Evolutionary conservation across 1,140 invertebrate genomes (phyloP), one percentile per base, ranked within the genome.

Genomic region (Zaprionus capensis): DNA sequence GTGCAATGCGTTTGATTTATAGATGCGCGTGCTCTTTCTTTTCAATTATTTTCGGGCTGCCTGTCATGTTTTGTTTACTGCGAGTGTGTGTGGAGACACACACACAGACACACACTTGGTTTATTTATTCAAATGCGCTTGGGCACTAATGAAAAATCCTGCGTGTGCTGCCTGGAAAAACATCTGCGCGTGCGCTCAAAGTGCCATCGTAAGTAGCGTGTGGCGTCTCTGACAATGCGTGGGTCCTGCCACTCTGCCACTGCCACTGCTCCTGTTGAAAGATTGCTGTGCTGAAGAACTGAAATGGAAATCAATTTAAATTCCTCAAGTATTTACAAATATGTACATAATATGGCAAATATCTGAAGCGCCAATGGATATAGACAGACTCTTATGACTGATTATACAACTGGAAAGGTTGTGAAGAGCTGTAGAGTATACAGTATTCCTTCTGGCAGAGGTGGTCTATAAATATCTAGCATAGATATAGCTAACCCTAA

Each of bases 41-140:
- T 88, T 83, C 83, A 87, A 87, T 88, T 88, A 83, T 64, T 68
- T 73, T 74, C 38, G 56, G 78, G 63, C 55, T 68, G 55, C 64
- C 58, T 76, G 80, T 76, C 77, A 76, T 81, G 77, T 76, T 87
- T 87, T 84, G 69, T 81, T 81, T 82, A 65, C 46, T n/a, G 71
- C 78, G 64, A 57, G 71, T 75, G 69, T 59, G 56, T 36, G 57
- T 31, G 26, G 12, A n/a, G 44, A 63, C 22, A 41, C 59, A 41
- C 17, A 12, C 34, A 71, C 53, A 34, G 20, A 20, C 51, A 62
- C 58, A 41, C 59, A 38, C n/a, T 62, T 66, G 17, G 36, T 71
- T 65, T 76, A 84, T 86, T 86, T 85, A 85, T 85, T 85, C 76
- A 85, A 85, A 86, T 85, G 71, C 79, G 72, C 38, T 15, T 69